Evolutionary conservation across 2,113 vertebrate genomes (phyloP).

Genomic region (Nothoprocta pentlandii): DNA sequence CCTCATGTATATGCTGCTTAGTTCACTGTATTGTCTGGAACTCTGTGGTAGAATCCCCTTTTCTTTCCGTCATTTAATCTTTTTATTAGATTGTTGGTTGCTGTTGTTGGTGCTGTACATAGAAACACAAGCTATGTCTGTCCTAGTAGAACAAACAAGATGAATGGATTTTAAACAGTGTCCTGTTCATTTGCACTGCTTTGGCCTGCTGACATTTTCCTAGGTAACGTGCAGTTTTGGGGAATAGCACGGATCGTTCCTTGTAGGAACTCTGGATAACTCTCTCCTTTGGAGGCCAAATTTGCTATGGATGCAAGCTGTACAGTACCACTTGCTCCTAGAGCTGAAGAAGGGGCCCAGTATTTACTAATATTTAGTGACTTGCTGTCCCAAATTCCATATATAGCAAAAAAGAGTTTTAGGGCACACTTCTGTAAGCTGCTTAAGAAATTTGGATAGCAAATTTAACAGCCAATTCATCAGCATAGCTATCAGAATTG

Average conservation of each 20-base stretch:
- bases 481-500: neutral
- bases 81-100: accelerated
- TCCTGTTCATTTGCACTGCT: neutral
- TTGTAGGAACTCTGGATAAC: neutral
- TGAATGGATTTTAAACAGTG: neutral
- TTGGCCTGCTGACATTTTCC: neutral
- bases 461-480: neutral
- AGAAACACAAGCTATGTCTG: neutral
- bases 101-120: neutral
- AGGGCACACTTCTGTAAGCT: neutral
- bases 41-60: neutral
- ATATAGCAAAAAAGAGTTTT: accelerated
- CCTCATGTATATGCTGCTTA: accelerated
- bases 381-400: neutral
- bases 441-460: neutral
- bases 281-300: neutral
- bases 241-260: neutral
- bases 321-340: accelerated
- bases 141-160: no score
- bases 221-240: accelerated
- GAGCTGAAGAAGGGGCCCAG: accelerated
- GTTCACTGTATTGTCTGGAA: neutral
- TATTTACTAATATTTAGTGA: accelerated
- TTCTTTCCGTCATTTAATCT: no score
- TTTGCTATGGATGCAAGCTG: neutral